phyloP scores from a whole-genome alignment of 2,113 vertebrate genomes.

The Edolisoma coerulescens region DNA sequence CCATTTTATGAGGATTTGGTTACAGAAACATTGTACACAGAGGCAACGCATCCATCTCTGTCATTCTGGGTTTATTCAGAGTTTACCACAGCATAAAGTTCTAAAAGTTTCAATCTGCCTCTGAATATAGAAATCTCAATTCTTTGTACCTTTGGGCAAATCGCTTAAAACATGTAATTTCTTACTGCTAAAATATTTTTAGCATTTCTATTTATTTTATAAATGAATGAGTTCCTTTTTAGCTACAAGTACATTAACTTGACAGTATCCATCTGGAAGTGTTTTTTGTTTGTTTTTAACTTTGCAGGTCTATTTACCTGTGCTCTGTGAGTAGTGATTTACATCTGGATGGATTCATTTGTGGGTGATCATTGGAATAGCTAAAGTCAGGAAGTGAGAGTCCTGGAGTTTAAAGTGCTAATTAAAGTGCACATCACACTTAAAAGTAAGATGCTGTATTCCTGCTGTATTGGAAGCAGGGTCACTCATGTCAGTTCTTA shows the following conservation, averaged over 20 bases:
- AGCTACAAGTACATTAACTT: neutral
- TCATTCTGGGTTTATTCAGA: neutral
- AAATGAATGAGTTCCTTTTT: neutral
- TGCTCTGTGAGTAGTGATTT: neutral
- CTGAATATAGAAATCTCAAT: neutral
- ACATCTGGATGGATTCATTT: neutral
- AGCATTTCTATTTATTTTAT: neutral
- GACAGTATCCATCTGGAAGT: neutral
- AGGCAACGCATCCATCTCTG: neutral
- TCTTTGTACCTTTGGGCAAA: neutral
- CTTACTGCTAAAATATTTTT: neutral
- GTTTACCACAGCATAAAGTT: neutral
- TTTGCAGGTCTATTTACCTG: neutral
- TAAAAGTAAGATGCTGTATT: neutral
- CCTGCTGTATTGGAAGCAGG: neutral
- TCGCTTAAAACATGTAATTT: neutral
- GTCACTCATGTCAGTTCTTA: neutral
- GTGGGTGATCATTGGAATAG: neutral
- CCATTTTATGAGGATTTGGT: neutral
- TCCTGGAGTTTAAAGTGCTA: neutral
- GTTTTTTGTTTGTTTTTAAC: neutral
- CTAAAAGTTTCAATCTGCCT: neutral
- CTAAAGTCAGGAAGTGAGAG: neutral
- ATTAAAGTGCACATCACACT: neutral
- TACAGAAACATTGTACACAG: neutral